phyloP scores from a whole-genome alignment of 2,888 invertebrate genomes.

The Caenorhabditis uteleia region DNA sequence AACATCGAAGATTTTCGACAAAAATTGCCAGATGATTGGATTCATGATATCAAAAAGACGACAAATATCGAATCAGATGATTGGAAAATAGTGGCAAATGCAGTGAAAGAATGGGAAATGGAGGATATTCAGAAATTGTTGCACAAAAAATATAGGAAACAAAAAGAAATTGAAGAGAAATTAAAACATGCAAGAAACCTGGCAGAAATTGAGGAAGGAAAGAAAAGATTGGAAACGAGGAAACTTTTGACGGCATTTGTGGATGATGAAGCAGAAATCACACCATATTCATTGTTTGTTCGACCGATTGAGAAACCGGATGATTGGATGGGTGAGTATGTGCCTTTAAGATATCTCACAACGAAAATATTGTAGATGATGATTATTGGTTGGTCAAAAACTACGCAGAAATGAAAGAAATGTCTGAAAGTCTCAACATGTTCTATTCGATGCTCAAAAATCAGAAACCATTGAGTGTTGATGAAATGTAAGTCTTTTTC shows the following conservation, averaged over 20 bases:
- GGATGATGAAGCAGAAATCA: background rate
- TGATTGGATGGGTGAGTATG: background rate
- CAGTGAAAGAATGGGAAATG: background rate
- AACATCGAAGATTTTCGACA: background rate
- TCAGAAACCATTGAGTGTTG: background rate
- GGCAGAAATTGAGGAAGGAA: too few relatives aligned
- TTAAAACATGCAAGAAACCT: background rate
- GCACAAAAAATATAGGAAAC: background rate
- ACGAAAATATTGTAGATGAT: background rate
- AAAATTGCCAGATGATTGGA: background rate
- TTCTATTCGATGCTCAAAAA: background rate
- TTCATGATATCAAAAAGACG: background rate
- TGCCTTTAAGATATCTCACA: background rate
- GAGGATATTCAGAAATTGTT: background rate
- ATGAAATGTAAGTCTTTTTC: constrained; percentile 1
- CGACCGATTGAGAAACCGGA: background rate
- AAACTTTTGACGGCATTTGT: background rate
- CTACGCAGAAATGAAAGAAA: background rate
- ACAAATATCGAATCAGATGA: background rate
- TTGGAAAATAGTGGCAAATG: background rate
- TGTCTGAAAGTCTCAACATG: background rate
- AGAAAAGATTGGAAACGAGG: too few relatives aligned
- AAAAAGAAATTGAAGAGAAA: background rate
- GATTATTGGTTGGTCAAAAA: background rate
- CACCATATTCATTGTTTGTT: background rate